A percentile compares a stretch with the other conserved stretches of the same genome.
Conservation (phyloP, 2,888 invertebrate species). For the Epinotia demarniana region DNA sequence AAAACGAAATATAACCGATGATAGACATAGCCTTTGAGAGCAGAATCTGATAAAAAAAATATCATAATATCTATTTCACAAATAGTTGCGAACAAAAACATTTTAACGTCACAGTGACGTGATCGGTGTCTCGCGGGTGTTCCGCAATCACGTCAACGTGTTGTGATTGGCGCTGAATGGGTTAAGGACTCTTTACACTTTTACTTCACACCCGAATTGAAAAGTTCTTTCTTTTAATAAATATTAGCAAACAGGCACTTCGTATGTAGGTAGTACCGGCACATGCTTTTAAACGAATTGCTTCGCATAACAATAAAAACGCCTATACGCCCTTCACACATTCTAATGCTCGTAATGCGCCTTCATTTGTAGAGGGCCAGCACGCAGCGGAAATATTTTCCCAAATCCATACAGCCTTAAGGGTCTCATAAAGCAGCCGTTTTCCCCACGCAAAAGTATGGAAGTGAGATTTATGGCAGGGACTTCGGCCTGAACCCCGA, state of each 20-base stretch:
- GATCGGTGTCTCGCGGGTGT: too few species aligned
- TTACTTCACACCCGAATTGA: constrained; percentile 43
- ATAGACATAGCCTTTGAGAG: too few species aligned
- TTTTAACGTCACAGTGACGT: too few species aligned
- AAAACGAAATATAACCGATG: too few species aligned
- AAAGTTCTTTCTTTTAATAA: constrained; percentile 70
- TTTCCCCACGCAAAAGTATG: constrained; percentile 84
- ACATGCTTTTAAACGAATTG: constrained; percentile 84
- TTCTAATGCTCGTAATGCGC: constrained; percentile 82
- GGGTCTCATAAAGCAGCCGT: constrained; percentile 85
- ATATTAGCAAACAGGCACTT: constrained; percentile 82
- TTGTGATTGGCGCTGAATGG: too few species aligned
- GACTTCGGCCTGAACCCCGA: constrained; percentile 80
- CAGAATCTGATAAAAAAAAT: too few species aligned
- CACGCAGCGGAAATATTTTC: constrained; percentile 84
- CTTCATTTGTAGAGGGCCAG: constrained; percentile 83
- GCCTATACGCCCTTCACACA: constrained; percentile 81
- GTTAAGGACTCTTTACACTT: constrained; percentile 55
- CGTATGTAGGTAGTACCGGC: constrained; percentile 71
- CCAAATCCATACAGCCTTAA: constrained; percentile 86
- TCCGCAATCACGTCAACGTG: too few species aligned
- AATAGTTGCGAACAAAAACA: too few species aligned
- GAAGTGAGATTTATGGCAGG: constrained; percentile 84
- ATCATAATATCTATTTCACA: too few species aligned
- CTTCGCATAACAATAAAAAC: constrained; percentile 83